Percentiles rank a stretch among this genome's conserved stretches.
Evolutionary conservation across 2,797 vertebrate genomes (phyloP).

Genomic region (Tadarida brasiliensis): DNA sequence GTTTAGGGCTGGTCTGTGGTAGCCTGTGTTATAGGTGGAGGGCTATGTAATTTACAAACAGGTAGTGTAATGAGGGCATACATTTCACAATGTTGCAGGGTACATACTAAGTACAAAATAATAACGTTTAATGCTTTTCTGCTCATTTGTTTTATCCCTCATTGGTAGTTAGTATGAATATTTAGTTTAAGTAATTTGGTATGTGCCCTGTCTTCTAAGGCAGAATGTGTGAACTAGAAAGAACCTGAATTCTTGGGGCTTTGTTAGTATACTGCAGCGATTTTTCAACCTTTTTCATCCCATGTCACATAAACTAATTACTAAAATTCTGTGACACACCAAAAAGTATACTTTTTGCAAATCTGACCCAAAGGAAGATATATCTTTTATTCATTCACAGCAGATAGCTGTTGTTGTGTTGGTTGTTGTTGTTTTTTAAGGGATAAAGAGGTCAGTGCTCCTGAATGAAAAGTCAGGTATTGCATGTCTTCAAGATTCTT

Average conservation of each 20-base stretch:
- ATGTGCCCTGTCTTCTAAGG: neutral
- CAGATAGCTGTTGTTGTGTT: neutral
- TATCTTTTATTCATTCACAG: neutral
- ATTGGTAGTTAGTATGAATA: neutral
- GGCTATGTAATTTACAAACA: neutral
- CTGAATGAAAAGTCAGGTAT: neutral
- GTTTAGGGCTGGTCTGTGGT: neutral
- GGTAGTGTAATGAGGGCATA: neutral
- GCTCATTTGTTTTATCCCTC: neutral
- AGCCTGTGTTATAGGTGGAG: neutral
- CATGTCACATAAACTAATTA: neutral
- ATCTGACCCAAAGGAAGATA: neutral
- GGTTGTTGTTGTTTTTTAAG: neutral
- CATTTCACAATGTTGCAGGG: neutral
- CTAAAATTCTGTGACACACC: neutral
- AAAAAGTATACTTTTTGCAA: neutral
- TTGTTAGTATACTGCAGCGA: neutral
- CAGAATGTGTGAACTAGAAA: neutral
- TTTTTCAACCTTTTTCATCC: neutral
- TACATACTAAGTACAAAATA: neutral
- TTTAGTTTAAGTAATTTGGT: neutral
- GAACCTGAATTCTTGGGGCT: neutral
- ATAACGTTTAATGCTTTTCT: neutral
- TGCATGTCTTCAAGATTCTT: neutral
- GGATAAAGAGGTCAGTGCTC: neutral